A percentile compares a stretch with the other conserved stretches of the same genome.
Conservation (phyloP, 2,797 vertebrate genomes). For the Enteromius paludinosus region DNA sequence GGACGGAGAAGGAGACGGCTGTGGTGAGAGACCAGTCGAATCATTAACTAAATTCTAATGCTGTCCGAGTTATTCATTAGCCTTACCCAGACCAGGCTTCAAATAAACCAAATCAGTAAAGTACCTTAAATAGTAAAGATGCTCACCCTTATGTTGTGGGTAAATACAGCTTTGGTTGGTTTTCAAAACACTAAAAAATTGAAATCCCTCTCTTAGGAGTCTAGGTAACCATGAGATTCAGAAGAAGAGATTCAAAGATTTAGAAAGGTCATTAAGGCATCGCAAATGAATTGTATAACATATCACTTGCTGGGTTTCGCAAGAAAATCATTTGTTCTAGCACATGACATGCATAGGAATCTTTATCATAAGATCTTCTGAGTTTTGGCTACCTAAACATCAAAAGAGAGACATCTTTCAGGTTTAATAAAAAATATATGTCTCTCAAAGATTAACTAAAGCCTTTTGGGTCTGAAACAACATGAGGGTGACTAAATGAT, state of each 20-base stretch:
- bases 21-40: constrained; percentile 82
- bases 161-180: neutral
- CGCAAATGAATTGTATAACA: neutral
- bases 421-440: neutral
- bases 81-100: neutral
- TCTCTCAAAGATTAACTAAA: neutral
- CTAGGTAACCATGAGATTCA: neutral
- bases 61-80: constrained; percentile 1
- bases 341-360: neutral
- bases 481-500: neutral
- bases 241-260: neutral
- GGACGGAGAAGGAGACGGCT: constrained; percentile 94
- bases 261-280: neutral
- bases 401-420: neutral
- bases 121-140: neutral
- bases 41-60: constrained; percentile 16
- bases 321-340: neutral
- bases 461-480: neutral
- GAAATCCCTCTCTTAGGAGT: neutral
- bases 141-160: neutral
- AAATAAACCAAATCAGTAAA: neutral
- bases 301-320: neutral
- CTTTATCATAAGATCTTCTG: neutral
- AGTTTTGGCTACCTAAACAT: neutral
- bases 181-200: neutral